phyloP scores from a whole-genome alignment of 2,888 invertebrate species.

The Parnassius glacialis region DNA sequence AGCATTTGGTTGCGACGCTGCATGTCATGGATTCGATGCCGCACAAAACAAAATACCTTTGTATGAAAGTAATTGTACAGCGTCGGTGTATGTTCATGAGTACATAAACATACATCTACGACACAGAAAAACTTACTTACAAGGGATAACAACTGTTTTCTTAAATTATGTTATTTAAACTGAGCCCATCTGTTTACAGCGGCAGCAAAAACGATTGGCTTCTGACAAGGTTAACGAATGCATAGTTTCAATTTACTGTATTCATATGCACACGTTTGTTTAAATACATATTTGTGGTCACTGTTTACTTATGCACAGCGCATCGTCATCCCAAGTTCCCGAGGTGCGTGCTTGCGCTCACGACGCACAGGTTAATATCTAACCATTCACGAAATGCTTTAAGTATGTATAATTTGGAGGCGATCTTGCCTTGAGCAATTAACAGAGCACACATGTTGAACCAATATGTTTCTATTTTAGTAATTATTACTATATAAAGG shows the following conservation, averaged over 20 bases:
- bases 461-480: too few species aligned
- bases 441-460: slow-evolving; percentile 1
- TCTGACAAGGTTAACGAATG: not conserved
- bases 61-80: too few species aligned
- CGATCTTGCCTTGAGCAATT: slow-evolving; percentile 19
- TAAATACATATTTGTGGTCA: slow-evolving; percentile 11
- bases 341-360: slow-evolving; percentile 9
- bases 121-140: too few species aligned
- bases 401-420: slow-evolving; percentile 14
- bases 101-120: too few species aligned
- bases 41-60: too few species aligned
- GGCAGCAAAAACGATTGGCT: not conserved
- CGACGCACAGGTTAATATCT: slow-evolving; percentile 6
- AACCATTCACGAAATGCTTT: slow-evolving; percentile 13
- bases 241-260: not conserved
- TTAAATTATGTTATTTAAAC: too few species aligned
- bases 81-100: too few species aligned
- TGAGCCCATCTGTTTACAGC: not conserved
- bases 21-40: too few species aligned
- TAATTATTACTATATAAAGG: too few species aligned
- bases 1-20: too few species aligned
- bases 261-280: not conserved
- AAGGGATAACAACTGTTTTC: too few species aligned
- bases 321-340: slow-evolving; percentile 8
- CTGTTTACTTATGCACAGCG: slow-evolving; percentile 20